Evolutionary conservation across 2,888 invertebrate species (phyloP).

Genomic region (Ephialtes manifestator): DNA sequence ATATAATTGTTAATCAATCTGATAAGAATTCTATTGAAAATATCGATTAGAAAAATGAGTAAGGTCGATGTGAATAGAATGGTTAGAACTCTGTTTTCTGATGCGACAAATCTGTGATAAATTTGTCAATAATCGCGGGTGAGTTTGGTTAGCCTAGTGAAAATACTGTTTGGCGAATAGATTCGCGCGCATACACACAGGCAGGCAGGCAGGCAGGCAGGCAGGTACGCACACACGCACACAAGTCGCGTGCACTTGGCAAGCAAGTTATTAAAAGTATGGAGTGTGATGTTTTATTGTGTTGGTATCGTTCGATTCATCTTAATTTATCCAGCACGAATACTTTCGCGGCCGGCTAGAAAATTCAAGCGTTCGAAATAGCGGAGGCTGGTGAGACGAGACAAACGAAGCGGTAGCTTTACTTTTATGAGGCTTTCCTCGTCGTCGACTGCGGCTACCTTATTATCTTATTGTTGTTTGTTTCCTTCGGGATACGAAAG

Average conservation of each 20-base stretch:
- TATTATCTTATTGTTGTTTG: conserved; percentile 19
- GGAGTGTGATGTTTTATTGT: conserved; percentile 17
- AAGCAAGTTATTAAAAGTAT: conserved; percentile 54
- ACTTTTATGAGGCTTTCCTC: conserved; percentile 20
- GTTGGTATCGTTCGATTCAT: conserved; percentile 13
- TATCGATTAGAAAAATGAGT: too few species aligned
- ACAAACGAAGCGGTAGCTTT: conserved; percentile 37
- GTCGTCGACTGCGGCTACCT: conserved; percentile 5
- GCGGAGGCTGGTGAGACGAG: conserved; percentile 39
- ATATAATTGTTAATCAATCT: too few species aligned
- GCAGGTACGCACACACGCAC: background rate
- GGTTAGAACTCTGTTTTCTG: too few species aligned
- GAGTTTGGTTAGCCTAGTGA: conserved; percentile 45
- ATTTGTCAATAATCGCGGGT: background rate
- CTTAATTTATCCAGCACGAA: background rate
- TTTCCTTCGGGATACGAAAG: conserved; percentile 10
- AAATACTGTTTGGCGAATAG: conserved; percentile 52
- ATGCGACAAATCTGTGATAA: conserved; percentile 6
- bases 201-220: conserved; percentile 25
- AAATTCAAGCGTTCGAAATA: conserved; percentile 28
- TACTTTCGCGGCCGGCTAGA: conserved; percentile 11
- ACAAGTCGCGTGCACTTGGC: conserved; percentile 45
- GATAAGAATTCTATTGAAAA: too few species aligned
- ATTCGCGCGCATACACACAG: conserved; percentile 11
- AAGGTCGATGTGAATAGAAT: too few species aligned